Percentiles rank a stretch among this genome's conserved stretches.
These are phyloP conservation scores for Prolemur simus DNA, from an alignment of 2,113 vertebrate genomes.

Conservation along the genomic window DNA sequence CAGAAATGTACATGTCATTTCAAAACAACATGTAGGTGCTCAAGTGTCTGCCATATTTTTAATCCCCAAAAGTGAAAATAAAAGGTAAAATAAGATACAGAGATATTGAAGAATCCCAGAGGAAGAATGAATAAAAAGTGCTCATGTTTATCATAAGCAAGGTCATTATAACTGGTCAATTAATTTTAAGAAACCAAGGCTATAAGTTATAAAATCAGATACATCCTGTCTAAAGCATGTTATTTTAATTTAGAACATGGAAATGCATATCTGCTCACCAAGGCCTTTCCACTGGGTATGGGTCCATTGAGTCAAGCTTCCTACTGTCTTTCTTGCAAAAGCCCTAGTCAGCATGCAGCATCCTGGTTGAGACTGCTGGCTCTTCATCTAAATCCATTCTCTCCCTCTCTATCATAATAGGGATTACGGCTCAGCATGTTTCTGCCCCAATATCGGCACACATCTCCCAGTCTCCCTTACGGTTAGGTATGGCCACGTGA, in stretches of 20 bases:
- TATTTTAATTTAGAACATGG: slow-evolving; percentile 21
- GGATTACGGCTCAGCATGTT: not conserved
- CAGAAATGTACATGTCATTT: not conserved
- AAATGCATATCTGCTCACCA: not conserved
- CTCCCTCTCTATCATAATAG: not conserved
- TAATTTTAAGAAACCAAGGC: not conserved
- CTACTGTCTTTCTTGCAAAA: not conserved
- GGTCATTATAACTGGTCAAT: not conserved
- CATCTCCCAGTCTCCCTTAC: not conserved
- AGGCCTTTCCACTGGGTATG: not conserved
- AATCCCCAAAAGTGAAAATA: not conserved
- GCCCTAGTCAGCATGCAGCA: not conserved
- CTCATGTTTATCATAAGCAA: not conserved
- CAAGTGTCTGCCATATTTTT: not conserved
- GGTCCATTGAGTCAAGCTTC: not conserved
- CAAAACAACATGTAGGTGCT: not conserved
- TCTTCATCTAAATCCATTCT: not conserved
- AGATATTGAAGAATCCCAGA: not conserved
- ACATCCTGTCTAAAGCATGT: not conserved
- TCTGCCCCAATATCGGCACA: fast-evolving
- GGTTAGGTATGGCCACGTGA: not conserved
- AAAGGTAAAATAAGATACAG: not conserved
- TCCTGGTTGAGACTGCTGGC: not conserved
- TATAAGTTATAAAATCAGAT: not conserved
- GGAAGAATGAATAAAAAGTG: not conserved